phyloP scores from a whole-genome alignment of 2,113 vertebrate genomes.

The Bolborhynchus lineola region DNA sequence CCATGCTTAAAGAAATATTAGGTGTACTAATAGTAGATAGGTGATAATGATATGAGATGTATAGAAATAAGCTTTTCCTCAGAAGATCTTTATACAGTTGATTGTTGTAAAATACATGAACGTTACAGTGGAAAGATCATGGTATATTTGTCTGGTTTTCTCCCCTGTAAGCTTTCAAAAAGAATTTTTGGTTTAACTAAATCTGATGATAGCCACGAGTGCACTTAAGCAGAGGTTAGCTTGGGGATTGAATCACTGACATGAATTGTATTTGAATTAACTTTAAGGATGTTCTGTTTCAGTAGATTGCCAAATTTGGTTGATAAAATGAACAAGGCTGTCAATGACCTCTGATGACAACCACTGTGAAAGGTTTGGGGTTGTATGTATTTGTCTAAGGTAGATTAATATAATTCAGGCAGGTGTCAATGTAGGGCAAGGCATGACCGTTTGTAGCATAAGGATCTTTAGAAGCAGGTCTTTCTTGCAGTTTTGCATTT shows the following conservation, averaged over 20 bases:
- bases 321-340: neutral
- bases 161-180: neutral
- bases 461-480: neutral
- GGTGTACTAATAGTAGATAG: neutral
- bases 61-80: neutral
- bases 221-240: neutral
- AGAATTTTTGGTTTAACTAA: neutral
- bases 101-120: neutral
- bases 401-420: neutral
- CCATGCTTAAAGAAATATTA: neutral
- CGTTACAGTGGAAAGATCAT: neutral
- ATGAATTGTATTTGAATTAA: neutral
- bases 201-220: neutral
- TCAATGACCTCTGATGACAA: neutral
- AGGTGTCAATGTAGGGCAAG: neutral
- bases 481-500: neutral
- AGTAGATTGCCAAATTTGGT: neutral
- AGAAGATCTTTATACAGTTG: neutral
- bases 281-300: neutral
- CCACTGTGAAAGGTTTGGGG: neutral
- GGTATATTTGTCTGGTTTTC: neutral
- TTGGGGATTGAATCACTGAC: neutral
- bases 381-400: neutral
- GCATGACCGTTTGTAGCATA: neutral
- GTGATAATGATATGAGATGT: neutral